These are phyloP conservation scores for Phrynocephalus forsythii DNA, from an alignment of 2,797 vertebrate species.

Conservation along the genomic window DNA sequence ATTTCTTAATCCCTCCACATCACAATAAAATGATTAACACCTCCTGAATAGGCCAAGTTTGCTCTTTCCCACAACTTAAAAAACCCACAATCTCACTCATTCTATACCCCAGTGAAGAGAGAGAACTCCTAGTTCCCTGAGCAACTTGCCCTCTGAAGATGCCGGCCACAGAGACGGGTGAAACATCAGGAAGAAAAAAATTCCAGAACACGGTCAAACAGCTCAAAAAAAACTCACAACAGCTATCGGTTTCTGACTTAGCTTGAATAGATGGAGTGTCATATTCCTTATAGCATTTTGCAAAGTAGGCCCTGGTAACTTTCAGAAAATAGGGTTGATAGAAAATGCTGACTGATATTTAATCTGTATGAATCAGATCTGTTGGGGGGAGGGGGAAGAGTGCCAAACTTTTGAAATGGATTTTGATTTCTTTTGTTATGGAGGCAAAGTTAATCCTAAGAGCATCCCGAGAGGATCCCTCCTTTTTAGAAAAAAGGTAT, in stretches of 20 bases:
- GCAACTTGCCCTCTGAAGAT: too few relatives aligned
- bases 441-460: constrained; percentile 7
- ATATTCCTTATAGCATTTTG: background rate
- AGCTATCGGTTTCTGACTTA: background rate
- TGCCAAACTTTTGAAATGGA: background rate
- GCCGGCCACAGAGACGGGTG: too few relatives aligned
- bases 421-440: constrained; percentile 14
- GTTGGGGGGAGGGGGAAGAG: background rate
- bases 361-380: background rate
- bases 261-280: background rate
- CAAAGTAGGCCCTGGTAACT: background rate
- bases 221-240: too few relatives aligned
- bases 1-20: too few relatives aligned
- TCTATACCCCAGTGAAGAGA: too few relatives aligned
- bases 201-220: too few relatives aligned
- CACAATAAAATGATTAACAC: too few relatives aligned
- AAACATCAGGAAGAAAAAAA: too few relatives aligned
- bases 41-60: too few relatives aligned
- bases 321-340: background rate
- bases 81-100: too few relatives aligned
- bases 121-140: too few relatives aligned
- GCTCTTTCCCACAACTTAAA: too few relatives aligned
- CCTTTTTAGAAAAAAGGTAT: background rate
- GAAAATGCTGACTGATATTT: background rate
- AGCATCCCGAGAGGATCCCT: background rate